Conservation (phyloP, 2,113 vertebrate species). For the Tyto alba region DNA sequence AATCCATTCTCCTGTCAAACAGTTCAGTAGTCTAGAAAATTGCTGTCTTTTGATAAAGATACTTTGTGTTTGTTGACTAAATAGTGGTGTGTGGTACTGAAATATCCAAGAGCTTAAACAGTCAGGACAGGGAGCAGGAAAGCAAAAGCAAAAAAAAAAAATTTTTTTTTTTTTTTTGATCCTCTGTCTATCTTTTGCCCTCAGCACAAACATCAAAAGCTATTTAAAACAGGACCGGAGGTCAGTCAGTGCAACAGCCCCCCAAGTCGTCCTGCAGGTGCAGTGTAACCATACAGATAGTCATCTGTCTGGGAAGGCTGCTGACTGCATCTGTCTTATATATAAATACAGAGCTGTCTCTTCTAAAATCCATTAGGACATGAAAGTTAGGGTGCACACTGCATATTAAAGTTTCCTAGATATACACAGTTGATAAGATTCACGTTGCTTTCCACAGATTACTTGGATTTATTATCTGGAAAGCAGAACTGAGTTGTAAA, state of each 20-base stretch:
- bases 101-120: background rate
- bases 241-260: background rate
- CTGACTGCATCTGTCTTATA: background rate
- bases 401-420: background rate
- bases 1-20: background rate
- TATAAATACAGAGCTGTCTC: background rate
- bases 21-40: background rate
- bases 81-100: background rate
- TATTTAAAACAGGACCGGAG: background rate
- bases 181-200: background rate
- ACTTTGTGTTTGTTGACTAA: background rate
- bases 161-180: background rate
- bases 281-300: background rate
- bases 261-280: background rate
- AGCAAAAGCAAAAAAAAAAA: background rate
- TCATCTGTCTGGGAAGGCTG: background rate
- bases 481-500: constrained; percentile 1
- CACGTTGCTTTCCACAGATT: background rate
- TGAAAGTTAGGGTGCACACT: background rate
- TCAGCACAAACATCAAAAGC: background rate
- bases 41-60: background rate
- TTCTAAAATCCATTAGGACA: background rate
- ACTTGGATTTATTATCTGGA: background rate
- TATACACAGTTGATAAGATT: background rate
- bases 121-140: background rate